Base-by-base conservation (phyloP, 2,113 vertebrate species). In the Hippocampus mohnikei region DNA sequence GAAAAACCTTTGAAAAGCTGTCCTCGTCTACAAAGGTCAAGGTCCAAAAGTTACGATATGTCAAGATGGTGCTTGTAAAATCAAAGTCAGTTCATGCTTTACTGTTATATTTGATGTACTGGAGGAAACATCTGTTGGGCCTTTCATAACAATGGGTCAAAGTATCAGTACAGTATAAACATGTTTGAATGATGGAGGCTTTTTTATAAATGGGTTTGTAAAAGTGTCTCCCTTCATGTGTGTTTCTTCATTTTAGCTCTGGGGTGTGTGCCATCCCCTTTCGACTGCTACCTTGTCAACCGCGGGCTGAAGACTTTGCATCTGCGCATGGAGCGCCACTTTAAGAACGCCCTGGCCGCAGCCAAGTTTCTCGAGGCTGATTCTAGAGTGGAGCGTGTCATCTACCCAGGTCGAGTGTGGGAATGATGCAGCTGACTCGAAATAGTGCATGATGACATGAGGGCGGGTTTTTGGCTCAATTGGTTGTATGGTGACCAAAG, bases 241-340 rank as follows among this genome's bases (percentile, higher is more conserved):
- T 23, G 23, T 46, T 8, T 20, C 16, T 33, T 23, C 27, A 10
- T 25, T 70, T 2, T 10, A 99, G 97, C 93, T 9, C 70, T 99
- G 7, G 96, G 97, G 3, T 87, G 93, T 0, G 83, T 99, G 1
- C 96, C 96, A 0, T 99, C 96, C 37, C 95, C 97, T 50, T 92
- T 99, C 37, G 97, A 98, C 84, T 98, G 96, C 68, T 99, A 78
- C 90, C 70, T 99, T 42, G 95, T 94, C 67, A 96, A 90, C 70
- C 92, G 96, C 0, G 97, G 97, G 0, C 87, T 99, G 74, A 99
- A 99, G 91, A 99, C 96, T 0, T 86, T 99, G 0, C 89, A 92
- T 5, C 18, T 99, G 56, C 89, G 97, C 1, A 98, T 99, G 97
- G 93, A 93, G 61, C 93, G 93, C 10, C 97, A 99, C 83, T 98